Evolutionary conservation across 2,797 vertebrate genomes (phyloP), one percentile per base, ranked within the genome.

Genomic region (Sciurus vulgaris): DNA sequence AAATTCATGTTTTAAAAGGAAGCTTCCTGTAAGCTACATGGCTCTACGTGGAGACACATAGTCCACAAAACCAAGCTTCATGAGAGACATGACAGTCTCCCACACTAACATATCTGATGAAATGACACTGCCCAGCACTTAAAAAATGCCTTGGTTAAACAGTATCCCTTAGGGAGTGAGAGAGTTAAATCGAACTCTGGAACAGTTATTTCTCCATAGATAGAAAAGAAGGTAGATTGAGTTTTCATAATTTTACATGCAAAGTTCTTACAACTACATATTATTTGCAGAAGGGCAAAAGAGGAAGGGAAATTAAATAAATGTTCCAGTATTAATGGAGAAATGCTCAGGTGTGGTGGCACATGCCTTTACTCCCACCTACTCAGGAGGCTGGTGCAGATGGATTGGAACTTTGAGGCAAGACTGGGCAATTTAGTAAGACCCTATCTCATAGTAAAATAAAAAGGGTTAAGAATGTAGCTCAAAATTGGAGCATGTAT

Each of bases 111-210:
- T 7, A 94, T 88, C 74, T 96, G 95, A 97, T 95, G 93, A 95
- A 97, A 97, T 70, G 93, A 94, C 93, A 95, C 33, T 24, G 79
- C 56, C 93, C 63, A 96, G 91, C 78, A 95, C 94, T 93, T 72
- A 90, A 95, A 97, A 97, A 96, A 96, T 97, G 65, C 44, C 86
- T 47, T 78, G 93, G 90, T 94, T 97, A 97, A 97, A n/a, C 91
- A 97, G 93, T 95, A 61, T 47, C 93, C 92, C 63, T 82, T 90
- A 95, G 87, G 92, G 13, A 82, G 67, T 93, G 89, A 87, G 73
- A 87, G 91, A 97, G 92, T 97, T 93, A 81, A 56, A 95, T 96
- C 35, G 78, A 97, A 51, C 26, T 95, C 38, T 70, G 94, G 47
- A 96, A 93, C 93, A 94, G 49, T 33, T 51, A 49, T 76, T 83